Base-by-base conservation (phyloP, 2,888 invertebrate species). In the Scaptomyza polygonia region DNA sequence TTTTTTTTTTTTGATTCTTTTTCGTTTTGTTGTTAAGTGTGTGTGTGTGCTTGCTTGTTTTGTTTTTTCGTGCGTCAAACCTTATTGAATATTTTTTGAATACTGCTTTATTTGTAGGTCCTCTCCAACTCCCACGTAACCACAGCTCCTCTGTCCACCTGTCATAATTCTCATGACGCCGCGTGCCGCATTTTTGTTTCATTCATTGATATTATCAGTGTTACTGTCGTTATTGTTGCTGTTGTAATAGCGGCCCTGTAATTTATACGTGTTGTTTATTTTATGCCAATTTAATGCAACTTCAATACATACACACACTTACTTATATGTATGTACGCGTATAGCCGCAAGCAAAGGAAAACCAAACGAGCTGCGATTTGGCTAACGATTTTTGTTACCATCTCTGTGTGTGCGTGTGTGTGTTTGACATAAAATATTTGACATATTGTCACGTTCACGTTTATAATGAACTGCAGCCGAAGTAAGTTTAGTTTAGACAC, bases 221-320 rank as follows among this genome's bases (percentile, higher is more conserved):
- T 54, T 61, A 49, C 63, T 51, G 18, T 16, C 47, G 45, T 11
- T 42, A 25, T 48, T 52, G 36, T 56, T 67, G 42, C 68, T 66
- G 51, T 56, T 55, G 61, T 53, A 70, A 81, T 25, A 45, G 66
- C 84, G 30, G 30, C 69, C 43, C 47, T 82, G 69, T 85, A 75
- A 81, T 81, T 85, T 86, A 81, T 81, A 81, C 82, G 82, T 86
- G 80, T 74, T 86, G 87, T 81, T 81, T 86, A 86, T 79, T 81
- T 81, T 78, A 86, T 85, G 85, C 79, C 85, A 86, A 81, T 81
- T 86, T 81, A 72, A 85, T 86, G 87, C 85, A 85, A 81, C 79
- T 65, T 77, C 40, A 51, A 65, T 32, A 52, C 42, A 14, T 53
- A 45, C 21, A 52, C 47, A 32, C 42, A 52, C 34, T 25, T 25